Conservation (phyloP, 2,797 vertebrate genomes). For the Harpagifer antarcticus region DNA sequence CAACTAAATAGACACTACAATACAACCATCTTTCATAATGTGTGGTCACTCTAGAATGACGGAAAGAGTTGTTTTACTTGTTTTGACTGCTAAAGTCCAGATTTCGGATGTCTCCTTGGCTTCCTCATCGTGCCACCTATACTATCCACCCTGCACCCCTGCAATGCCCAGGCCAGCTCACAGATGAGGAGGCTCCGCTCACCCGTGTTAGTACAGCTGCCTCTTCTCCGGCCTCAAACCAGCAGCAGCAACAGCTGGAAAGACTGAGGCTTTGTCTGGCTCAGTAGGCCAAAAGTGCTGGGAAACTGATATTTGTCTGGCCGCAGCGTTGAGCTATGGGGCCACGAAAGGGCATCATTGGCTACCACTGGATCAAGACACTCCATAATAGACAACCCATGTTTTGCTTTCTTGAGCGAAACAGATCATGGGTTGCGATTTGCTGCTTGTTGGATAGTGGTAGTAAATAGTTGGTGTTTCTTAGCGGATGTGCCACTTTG, state of each 20-base stretch:
- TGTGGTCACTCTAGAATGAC: conserved; percentile 23
- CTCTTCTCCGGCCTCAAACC: conserved; percentile 66
- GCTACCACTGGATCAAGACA: conserved; percentile 55
- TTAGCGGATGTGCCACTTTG: conserved; percentile 29
- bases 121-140: conserved; percentile 26
- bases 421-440: conserved; percentile 20
- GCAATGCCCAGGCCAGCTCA: conserved; percentile 48
- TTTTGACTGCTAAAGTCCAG: conserved; percentile 22
- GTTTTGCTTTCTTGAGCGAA: conserved; percentile 38
- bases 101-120: conserved; percentile 37
- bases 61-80: conserved; percentile 11
- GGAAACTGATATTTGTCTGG: conserved; percentile 78
- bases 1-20: conserved; percentile 31
- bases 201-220: conserved; percentile 84
- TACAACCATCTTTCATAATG: conserved; percentile 38
- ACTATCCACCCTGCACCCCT: conserved; percentile 34
- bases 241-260: conserved; percentile 81
- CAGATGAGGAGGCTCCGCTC: conserved; percentile 61
- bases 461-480: conserved; percentile 35
- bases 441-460: conserved; percentile 27
- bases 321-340: conserved; percentile 45
- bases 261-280: conserved; percentile 75
- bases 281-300: conserved; percentile 64
- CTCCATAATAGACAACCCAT: conserved; percentile 33
- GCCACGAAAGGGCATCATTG: conserved; percentile 53